Evolutionary conservation across 2,888 invertebrate species (phyloP), one percentile per base, ranked within the genome.

Genomic region (Camponotus fellah): DNA sequence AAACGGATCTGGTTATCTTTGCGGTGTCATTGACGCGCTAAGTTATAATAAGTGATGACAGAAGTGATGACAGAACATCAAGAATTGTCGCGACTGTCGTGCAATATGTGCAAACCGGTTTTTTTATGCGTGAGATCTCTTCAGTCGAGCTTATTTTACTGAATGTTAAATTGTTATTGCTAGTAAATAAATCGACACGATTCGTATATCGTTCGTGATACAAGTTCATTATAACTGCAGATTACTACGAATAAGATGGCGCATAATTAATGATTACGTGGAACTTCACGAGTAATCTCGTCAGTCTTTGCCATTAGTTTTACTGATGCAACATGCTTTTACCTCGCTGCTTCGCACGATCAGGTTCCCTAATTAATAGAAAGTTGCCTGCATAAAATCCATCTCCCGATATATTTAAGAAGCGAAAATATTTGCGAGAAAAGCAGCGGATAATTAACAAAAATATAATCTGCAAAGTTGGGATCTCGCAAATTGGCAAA

Each of bases 1-100:
- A 89, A 85, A 89, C 72, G 82, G 62, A 68, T 87, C 79, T 86
- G 58, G 76, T 90, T 87, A 87, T 83, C 79, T 77, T 69, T 26
- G 72, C 65, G 69, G 79, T 87, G 86, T 71, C 82, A 84, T 68
- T 86, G 87, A 89, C 87, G 85, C 72, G 82, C 74, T 76, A 26
- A 34, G 9, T 21, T 26, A 82, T 64, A 85, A 89, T 88, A 89
- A 89, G 88, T 86, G 86, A 66, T 34, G 66, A 69, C 75, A 56
- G 71, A 89, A 89, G 88, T 86, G 86, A 66, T 34, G 66, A 69
- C 75, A 56, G 71, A 68, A 81, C 82, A 82, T 86, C 77, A 62
- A 40, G 53, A 77, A 88, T 82, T 37, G 60, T 58, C 46, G 66
- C n/a, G 60, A 9, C 26, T 26, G 26, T 26, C 53, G n/a, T 65